phyloP scores from a whole-genome alignment of 2,888 invertebrate species.

The Metallyticus violacea region DNA sequence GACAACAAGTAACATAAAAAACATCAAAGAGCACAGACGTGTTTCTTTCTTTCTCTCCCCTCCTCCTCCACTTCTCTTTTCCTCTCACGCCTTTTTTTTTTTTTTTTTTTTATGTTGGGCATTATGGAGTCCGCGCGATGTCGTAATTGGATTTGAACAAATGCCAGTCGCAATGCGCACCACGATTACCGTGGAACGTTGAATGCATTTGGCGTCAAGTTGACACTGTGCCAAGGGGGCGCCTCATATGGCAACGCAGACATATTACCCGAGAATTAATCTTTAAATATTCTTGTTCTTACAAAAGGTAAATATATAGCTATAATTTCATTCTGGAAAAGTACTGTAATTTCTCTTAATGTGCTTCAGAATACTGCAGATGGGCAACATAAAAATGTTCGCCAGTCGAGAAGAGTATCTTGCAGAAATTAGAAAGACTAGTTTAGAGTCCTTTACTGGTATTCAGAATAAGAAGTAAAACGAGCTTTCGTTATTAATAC shows the following conservation, averaged over 20 bases:
- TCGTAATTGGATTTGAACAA: not conserved
- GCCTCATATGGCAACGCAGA: not conserved
- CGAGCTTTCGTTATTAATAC: no score
- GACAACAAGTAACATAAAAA: not conserved
- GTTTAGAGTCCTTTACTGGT: no score
- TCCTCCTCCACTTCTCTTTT: not conserved
- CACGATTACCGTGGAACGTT: not conserved
- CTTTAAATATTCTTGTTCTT: no score
- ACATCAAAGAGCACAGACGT: not conserved
- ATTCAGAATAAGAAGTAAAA: no score
- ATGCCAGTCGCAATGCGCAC: not conserved
- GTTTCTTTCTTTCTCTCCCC: no score
- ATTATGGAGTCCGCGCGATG: not conserved
- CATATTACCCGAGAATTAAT: no score
- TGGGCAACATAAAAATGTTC: no score
- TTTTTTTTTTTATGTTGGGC: no score
- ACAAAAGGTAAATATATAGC: not conserved
- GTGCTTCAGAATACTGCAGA: not conserved
- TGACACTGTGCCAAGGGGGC: not conserved
- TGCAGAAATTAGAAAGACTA: no score
- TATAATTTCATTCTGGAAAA: not conserved
- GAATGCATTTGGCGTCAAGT: not conserved
- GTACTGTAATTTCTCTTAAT: not conserved
- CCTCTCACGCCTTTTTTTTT: no score
- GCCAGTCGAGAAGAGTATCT: no score